Evolutionary conservation across 2,888 invertebrate species (phyloP).

Genomic region (Metallyticus violacea): DNA sequence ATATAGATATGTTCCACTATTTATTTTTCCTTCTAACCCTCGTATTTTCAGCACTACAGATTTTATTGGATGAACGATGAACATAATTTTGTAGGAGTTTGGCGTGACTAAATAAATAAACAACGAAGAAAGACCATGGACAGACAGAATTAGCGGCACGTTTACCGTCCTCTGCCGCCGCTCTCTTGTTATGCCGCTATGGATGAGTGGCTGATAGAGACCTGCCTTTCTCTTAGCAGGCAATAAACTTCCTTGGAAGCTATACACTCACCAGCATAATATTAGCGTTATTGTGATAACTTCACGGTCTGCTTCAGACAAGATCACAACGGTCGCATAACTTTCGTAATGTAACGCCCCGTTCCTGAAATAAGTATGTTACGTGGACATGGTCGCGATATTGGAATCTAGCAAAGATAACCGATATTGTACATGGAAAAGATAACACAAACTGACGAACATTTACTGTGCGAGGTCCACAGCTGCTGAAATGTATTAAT

Average conservation of each 20-base stretch:
- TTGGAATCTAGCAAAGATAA: not conserved
- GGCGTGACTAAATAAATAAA: not conserved
- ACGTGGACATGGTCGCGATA: not conserved
- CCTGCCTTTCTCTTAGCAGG: not conserved
- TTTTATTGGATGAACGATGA: too few species aligned
- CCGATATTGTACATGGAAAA: too few species aligned
- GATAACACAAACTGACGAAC: too few species aligned
- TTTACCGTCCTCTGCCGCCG: not conserved
- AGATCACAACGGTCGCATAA: not conserved
- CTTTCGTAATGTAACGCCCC: not conserved
- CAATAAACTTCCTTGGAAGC: not conserved
- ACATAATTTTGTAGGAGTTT: too few species aligned
- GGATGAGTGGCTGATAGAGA: not conserved
- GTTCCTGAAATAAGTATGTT: not conserved
- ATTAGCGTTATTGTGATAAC: not conserved
- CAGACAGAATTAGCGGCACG: not conserved
- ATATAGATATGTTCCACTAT: too few species aligned
- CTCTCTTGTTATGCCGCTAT: not conserved
- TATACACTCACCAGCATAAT: not conserved
- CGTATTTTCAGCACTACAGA: too few species aligned
- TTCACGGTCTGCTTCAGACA: not conserved
- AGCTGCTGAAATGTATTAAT: too few species aligned
- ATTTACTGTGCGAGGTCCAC: too few species aligned
- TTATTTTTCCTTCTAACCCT: too few species aligned
- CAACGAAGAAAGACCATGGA: not conserved